Percentiles rank a stretch among this genome's conserved stretches.
Conservation (phyloP, 2,113 vertebrate species). For the Chionis minor region DNA sequence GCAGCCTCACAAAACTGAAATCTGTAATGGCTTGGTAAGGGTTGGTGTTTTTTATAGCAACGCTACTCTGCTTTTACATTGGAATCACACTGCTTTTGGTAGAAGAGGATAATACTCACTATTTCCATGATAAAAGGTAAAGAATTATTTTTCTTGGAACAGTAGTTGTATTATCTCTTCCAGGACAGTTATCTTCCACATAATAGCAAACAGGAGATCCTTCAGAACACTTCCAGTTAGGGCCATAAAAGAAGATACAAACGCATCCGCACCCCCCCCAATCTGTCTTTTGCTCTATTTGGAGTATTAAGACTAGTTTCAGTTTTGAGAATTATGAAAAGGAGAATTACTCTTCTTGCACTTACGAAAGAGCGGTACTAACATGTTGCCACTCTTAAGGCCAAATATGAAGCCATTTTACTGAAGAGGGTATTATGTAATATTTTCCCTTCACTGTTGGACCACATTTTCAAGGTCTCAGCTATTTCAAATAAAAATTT, state of each 20-base stretch:
- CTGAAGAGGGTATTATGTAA: not conserved
- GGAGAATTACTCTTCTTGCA: not conserved
- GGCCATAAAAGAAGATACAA: not conserved
- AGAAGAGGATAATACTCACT: not conserved
- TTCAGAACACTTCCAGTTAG: not conserved
- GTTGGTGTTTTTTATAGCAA: not conserved
- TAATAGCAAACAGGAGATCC: not conserved
- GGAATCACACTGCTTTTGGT: not conserved
- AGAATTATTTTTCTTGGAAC: not conserved
- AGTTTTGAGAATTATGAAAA: not conserved
- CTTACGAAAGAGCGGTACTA: not conserved
- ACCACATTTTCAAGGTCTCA: not conserved
- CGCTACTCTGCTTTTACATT: not conserved
- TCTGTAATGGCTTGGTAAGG: not conserved
- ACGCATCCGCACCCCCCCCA: not conserved
- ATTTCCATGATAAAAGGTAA: not conserved
- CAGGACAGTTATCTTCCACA: not conserved
- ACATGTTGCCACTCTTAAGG: not conserved
- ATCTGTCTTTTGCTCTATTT: not conserved
- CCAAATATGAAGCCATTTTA: not conserved
- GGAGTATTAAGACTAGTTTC: not conserved
- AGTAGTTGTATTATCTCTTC: not conserved
- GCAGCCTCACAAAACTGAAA: not conserved
- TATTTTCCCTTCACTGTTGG: not conserved
- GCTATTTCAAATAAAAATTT: not conserved